Evolutionary conservation across 1,140 invertebrate species (phyloP).

Genomic region (Aricia agestis): DNA sequence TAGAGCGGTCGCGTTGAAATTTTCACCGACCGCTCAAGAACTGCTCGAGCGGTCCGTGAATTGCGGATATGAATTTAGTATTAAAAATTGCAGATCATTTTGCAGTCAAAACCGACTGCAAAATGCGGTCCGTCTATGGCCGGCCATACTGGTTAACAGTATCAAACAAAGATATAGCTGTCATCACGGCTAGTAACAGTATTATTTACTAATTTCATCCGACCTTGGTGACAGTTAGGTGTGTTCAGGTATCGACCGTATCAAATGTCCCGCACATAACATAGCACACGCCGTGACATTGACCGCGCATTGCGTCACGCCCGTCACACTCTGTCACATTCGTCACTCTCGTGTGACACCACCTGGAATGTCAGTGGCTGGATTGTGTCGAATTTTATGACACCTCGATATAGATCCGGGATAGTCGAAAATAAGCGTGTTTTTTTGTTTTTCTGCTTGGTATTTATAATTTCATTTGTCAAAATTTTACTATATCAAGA

Average conservation of each 20-base stretch:
- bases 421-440: background rate
- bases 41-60: no score
- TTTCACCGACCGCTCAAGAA: no score
- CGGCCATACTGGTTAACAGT: no score
- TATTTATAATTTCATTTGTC: no score
- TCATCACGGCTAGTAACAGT: background rate
- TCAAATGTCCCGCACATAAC: background rate
- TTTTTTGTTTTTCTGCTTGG: background rate
- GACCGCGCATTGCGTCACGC: conserved; percentile 13
- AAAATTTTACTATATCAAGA: no score
- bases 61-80: no score
- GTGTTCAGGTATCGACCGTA: conserved; percentile 6
- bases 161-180: no score
- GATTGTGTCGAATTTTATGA: background rate
- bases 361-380: background rate
- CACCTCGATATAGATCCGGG: conserved; percentile 7
- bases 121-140: no score
- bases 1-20: no score
- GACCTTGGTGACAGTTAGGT: background rate
- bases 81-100: no score
- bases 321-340: background rate
- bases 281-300: conserved; percentile 16
- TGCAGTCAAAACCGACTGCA: no score
- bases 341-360: background rate
- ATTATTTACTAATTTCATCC: background rate